These are phyloP conservation scores for Drosophila carrolli DNA, from an alignment of 1,140 invertebrate genomes.

Conservation along the genomic window DNA sequence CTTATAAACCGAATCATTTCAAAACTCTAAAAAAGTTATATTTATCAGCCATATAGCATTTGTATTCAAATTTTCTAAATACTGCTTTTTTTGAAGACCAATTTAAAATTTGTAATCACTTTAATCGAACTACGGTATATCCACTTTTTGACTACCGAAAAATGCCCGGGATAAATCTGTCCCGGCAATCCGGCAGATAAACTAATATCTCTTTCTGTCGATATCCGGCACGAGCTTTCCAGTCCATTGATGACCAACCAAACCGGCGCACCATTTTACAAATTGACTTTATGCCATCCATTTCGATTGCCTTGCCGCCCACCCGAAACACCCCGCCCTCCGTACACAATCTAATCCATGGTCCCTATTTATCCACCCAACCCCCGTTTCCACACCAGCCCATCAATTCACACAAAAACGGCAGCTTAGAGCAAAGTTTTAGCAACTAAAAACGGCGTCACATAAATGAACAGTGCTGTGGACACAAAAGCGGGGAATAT, in stretches of 20 bases:
- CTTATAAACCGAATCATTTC: neutral
- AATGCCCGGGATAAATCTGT: slow-evolving; percentile 37
- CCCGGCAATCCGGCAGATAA: slow-evolving; percentile 46
- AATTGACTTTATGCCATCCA: slow-evolving; percentile 60
- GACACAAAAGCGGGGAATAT: slow-evolving; percentile 10
- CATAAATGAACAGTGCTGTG: slow-evolving; percentile 58
- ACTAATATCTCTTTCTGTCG: slow-evolving; percentile 54
- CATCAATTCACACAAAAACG: slow-evolving; percentile 49
- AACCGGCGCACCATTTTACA: slow-evolving; percentile 46
- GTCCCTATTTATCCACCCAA: slow-evolving; percentile 7
- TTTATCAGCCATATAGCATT: too few relatives aligned
- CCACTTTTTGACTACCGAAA: slow-evolving; percentile 28
- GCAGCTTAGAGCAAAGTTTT: slow-evolving; percentile 56
- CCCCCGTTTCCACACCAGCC: slow-evolving; percentile 5
- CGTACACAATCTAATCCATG: slow-evolving; percentile 16
- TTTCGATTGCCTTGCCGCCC: slow-evolving; percentile 33
- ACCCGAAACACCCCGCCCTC: neutral
- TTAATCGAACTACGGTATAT: slow-evolving; percentile 26
- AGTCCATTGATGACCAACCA: slow-evolving; percentile 70
- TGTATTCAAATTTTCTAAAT: too few relatives aligned
- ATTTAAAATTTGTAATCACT: slow-evolving; percentile 8
- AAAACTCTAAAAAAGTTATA: too few relatives aligned
- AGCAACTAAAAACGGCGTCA: slow-evolving; percentile 71
- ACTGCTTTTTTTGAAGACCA: neutral
- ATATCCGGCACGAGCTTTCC: slow-evolving; percentile 56